A percentile compares a stretch with the other conserved stretches of the same genome.
Conservation (phyloP, 2,888 invertebrate genomes). For the Cactoblastis cactorum region DNA sequence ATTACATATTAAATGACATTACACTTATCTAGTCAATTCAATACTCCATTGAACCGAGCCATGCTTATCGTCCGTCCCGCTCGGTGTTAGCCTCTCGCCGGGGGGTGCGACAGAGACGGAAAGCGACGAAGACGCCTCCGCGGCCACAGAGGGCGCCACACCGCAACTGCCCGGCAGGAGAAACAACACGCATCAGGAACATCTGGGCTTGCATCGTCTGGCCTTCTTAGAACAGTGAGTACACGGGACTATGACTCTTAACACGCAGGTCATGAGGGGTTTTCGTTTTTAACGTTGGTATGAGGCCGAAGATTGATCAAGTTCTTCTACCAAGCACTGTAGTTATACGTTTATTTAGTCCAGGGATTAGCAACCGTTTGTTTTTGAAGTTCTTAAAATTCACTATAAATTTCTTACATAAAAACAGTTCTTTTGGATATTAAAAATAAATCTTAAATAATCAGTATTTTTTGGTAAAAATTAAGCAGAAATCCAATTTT, state of each 20-base stretch:
- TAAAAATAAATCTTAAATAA: no score
- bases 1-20: no score
- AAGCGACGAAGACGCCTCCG: constrained; percentile 84
- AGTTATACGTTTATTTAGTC: no score
- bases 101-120: constrained; percentile 85
- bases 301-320: no score
- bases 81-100: constrained; percentile 64
- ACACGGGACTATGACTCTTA: constrained; percentile 3
- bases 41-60: constrained; percentile 22
- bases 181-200: constrained; percentile 71
- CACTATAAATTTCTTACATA: no score
- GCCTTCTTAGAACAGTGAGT: constrained; percentile 67
- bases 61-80: constrained; percentile 50
- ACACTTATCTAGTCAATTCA: not conserved
- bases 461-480: no score
- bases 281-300: no score
- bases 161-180: constrained; percentile 48
- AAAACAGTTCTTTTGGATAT: not conserved
- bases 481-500: no score
- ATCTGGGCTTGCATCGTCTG: constrained; percentile 66
- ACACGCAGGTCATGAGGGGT: no score
- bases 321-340: no score
- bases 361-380: no score
- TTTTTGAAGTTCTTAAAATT: no score
- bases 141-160: constrained; percentile 55